Conservation (phyloP, 1,140 invertebrate species). For the Drosophila repletoides region DNA sequence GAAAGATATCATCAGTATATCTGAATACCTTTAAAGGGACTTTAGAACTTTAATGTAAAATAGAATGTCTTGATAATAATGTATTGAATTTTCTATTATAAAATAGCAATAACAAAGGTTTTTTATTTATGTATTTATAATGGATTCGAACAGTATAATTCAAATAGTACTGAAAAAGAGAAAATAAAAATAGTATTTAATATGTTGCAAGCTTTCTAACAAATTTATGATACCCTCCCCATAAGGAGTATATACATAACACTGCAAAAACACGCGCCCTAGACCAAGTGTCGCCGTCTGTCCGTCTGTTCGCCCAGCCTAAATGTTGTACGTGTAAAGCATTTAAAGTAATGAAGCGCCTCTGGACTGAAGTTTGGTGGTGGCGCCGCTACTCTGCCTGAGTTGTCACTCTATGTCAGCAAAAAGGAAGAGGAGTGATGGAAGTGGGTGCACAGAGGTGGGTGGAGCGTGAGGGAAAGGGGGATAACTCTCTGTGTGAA, state of each 20-base stretch:
- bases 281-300: conserved; percentile 50
- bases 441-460: neutral
- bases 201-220: neutral
- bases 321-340: conserved; percentile 75
- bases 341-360: conserved; percentile 77
- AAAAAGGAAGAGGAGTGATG: neutral
- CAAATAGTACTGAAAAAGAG: no score
- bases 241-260: neutral
- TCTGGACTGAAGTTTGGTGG: conserved; percentile 5
- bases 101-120: no score
- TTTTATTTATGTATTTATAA: no score
- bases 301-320: conserved; percentile 34
- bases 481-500: neutral
- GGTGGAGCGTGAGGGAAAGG: neutral
- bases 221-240: neutral
- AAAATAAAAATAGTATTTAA: neutral
- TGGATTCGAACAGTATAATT: no score
- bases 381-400: neutral
- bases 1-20: no score
- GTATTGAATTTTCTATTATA: no score
- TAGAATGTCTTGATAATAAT: no score
- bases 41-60: no score
- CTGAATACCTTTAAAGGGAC: no score
- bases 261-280: conserved; percentile 25
- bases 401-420: conserved; percentile 14